phyloP scores from a whole-genome alignment of 2,113 vertebrate genomes.

The Apteryx owenii region DNA sequence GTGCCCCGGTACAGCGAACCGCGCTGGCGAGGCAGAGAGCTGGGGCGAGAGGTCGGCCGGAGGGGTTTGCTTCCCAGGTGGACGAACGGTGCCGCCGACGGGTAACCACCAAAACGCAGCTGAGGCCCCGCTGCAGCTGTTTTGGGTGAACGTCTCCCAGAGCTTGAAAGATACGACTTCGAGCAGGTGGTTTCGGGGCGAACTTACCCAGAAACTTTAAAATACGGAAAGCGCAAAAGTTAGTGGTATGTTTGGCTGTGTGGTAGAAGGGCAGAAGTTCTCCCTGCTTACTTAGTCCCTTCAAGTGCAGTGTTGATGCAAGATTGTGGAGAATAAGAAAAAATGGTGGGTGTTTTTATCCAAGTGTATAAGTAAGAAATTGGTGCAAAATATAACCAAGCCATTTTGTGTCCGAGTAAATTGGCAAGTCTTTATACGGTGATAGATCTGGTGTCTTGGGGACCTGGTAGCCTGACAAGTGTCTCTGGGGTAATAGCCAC shows the following conservation, averaged over 20 bases:
- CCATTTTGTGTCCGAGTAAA: not conserved
- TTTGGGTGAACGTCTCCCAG: not conserved
- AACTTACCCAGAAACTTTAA: conserved; percentile 17
- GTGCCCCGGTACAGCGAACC: rapidly evolving
- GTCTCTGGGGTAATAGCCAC: not conserved
- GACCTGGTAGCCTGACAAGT: not conserved
- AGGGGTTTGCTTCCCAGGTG: not conserved
- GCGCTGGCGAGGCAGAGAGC: rapidly evolving
- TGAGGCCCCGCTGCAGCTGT: not conserved
- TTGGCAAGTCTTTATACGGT: not conserved
- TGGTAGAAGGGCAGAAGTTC: not conserved
- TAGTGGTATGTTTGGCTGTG: not conserved
- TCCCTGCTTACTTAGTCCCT: not conserved
- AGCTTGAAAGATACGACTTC: not conserved
- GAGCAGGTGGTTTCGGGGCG: not conserved
- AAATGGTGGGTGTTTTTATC: not conserved
- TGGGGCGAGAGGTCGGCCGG: not conserved
- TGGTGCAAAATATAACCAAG: not conserved
- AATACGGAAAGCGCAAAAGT: conserved; percentile 4
- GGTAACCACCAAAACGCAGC: not conserved
- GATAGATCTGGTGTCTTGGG: not conserved
- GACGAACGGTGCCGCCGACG: not conserved
- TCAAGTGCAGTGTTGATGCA: rapidly evolving
- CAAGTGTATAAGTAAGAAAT: rapidly evolving
- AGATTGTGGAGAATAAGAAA: not conserved